Evolutionary conservation across 2,888 invertebrate species (phyloP), one percentile per base, ranked within the genome.

Genomic region (Acrobasis consociella): DNA sequence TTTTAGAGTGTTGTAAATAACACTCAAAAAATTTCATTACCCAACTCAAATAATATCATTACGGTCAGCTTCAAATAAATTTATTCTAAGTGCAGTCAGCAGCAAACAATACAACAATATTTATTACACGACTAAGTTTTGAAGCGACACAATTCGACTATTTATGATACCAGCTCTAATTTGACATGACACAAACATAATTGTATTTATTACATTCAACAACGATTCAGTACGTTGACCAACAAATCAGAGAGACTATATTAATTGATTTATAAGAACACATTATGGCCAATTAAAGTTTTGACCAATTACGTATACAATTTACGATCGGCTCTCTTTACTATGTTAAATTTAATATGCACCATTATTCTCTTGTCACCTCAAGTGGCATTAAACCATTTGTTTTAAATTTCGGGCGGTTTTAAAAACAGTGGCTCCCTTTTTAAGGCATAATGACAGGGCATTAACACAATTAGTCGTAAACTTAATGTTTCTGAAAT

Each of bases 221-320:
- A 80, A 75, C 76, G 73, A 73, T 71, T 72, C 71, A 65, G 74
- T 74, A 76, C 74, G 76, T 72, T 73, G 72, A 74, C 71, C 68
- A 71, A 80, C 75, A 78, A 82, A 83, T 83, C 81, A 80, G 75
- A 73, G 79, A 70, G 76, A 73, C 76, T 77, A 72, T 77, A 78
- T 79, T 83, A 84, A 87, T 86, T 88, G 86, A 87, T 86, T 87
- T 85, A 85, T 86, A 82, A 77, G 78, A 79, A 74, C 75, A 73
- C 83, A 87, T 86, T 83, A 84, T 71, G 70, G 70, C 79, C 84
- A 87, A 89, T 89, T 89, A 87, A 87, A 83, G 74, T 77, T 79
- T 81, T 76, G 71, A 75, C 77, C 78, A 81, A 82, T 81, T 77
- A 83, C 78, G 76, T 67, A 69, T 67, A 73, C 73, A 72, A 73